Conservation (phyloP, 2,797 vertebrate species). For the Neomorphus geoffroyi region DNA sequence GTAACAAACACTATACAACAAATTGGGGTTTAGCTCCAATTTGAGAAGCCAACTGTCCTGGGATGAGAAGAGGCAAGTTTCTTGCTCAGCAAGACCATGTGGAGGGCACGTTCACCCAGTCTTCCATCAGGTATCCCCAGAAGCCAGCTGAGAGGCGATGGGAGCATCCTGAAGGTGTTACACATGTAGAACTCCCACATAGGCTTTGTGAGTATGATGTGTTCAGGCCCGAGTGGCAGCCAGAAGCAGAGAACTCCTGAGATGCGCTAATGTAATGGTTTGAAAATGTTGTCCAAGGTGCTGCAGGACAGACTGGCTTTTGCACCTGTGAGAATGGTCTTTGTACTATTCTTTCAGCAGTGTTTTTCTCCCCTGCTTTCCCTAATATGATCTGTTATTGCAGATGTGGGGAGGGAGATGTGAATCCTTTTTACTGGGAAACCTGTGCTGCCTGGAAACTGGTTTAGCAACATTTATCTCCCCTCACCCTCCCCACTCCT, state of each 20-base stretch:
- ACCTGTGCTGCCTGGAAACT: not conserved
- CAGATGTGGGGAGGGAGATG: not conserved
- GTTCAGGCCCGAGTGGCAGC: not conserved
- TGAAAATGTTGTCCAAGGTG: rapidly evolving
- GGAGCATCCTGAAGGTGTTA: not conserved
- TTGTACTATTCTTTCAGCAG: not conserved
- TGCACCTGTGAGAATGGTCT: not conserved
- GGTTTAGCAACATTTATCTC: not conserved
- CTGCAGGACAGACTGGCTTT: not conserved
- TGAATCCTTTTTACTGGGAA: not conserved
- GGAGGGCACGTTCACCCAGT: not conserved
- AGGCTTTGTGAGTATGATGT: rapidly evolving
- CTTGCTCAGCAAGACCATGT: rapidly evolving
- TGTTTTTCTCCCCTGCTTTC: not conserved
- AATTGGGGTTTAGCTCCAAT: not conserved
- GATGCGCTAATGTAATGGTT: rapidly evolving
- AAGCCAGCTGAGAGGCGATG: not conserved
- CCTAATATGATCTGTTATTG: rapidly evolving
- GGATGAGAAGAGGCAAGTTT: not conserved
- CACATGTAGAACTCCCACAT: rapidly evolving
- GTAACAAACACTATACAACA: not conserved
- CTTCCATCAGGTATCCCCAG: not conserved
- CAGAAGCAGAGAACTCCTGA: not conserved
- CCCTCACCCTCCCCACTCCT: not conserved
- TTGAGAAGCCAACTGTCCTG: not conserved